phyloP scores from a whole-genome alignment of 2,888 invertebrate species.

The Megastigmus dorsalis region DNA sequence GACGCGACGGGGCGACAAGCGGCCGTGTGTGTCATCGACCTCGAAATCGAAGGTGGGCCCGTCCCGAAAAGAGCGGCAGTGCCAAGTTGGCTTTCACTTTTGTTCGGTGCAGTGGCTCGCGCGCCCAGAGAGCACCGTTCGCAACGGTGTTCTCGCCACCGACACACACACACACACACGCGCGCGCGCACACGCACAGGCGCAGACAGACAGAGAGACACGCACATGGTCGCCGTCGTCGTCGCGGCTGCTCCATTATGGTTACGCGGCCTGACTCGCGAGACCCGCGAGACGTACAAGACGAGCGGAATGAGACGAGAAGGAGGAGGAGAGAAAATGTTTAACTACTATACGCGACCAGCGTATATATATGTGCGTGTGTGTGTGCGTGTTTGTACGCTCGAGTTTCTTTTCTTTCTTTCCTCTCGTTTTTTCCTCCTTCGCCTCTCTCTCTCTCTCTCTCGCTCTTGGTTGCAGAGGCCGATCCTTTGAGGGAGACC shows the following conservation, averaged over 20 bases:
- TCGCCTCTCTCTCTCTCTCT: neutral
- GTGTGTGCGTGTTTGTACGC: too few species aligned
- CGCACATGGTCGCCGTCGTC: neutral
- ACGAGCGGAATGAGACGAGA: slow-evolving; percentile 27
- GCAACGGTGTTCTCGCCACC: slow-evolving; percentile 41
- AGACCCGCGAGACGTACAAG: slow-evolving; percentile 20
- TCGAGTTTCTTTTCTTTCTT: slow-evolving; percentile 43
- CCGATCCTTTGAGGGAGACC: too few species aligned
- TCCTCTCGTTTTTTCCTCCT: neutral
- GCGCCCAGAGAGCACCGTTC: slow-evolving; percentile 44
- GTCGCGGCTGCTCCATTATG: slow-evolving; percentile 35
- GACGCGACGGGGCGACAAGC: neutral
- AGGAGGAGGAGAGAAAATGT: slow-evolving; percentile 43
- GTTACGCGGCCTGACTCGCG: slow-evolving; percentile 14
- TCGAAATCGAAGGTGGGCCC: slow-evolving; percentile 66
- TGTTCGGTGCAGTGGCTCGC: slow-evolving; percentile 56
- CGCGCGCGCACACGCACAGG: neutral
- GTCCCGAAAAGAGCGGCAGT: slow-evolving; percentile 65
- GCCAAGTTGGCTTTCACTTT: slow-evolving; percentile 70
- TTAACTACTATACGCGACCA: slow-evolving; percentile 37
- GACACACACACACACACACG: neutral
- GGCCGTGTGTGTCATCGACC: slow-evolving; percentile 65
- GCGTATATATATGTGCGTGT: too few species aligned
- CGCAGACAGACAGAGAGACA: neutral
- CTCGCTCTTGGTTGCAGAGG: too few species aligned